A percentile compares a stretch with the other conserved stretches of the same genome.
phyloP scores from a whole-genome alignment of 2,113 vertebrate species.

The Zosterops pallidus region DNA sequence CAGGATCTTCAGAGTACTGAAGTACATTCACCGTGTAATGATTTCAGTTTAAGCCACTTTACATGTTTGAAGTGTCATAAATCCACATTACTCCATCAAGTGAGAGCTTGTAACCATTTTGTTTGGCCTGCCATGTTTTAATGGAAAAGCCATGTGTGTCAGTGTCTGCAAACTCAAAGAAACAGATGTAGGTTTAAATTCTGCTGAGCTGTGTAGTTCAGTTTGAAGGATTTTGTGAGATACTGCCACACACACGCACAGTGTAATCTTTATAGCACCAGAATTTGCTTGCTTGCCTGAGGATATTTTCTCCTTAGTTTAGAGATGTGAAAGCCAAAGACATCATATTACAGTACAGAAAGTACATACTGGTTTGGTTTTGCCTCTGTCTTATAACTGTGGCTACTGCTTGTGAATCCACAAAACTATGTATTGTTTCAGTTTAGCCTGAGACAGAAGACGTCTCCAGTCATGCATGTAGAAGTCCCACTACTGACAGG shows the following conservation, averaged over 20 bases:
- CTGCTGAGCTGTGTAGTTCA: background rate
- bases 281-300: background rate
- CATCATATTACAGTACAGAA: background rate
- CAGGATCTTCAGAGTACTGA: background rate
- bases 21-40: background rate
- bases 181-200: background rate
- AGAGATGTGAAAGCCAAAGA: background rate
- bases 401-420: background rate
- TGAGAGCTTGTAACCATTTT: background rate
- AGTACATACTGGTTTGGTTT: background rate
- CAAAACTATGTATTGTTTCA: background rate
- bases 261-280: background rate
- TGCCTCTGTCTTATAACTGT: background rate
- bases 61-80: background rate
- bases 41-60: background rate
- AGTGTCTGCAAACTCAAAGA: background rate
- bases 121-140: background rate
- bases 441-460: background rate
- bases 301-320: background rate
- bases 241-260: background rate
- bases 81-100: background rate
- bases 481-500: background rate
- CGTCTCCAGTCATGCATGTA: background rate
- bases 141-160: background rate
- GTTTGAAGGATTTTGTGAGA: background rate